Evolutionary conservation across 2,888 invertebrate species (phyloP).

Genomic region (Chaetogeoica ovagalla): DNA sequence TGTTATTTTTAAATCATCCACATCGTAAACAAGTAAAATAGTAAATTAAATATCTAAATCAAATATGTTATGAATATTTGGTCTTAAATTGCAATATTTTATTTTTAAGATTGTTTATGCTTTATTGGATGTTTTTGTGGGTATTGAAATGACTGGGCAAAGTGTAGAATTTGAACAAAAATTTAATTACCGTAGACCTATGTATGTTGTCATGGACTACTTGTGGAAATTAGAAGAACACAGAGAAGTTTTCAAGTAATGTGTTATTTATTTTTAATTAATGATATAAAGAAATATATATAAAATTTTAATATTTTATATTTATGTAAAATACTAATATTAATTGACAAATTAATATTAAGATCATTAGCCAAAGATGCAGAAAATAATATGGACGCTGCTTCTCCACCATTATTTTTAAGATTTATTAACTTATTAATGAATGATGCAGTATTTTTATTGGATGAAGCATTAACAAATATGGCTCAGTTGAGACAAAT

Average conservation of each 20-base stretch:
- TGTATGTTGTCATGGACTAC: slow-evolving; percentile 92
- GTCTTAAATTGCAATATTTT: not conserved
- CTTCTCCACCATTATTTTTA: slow-evolving; percentile 87
- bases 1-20: slow-evolving; percentile 74
- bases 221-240: slow-evolving; percentile 84
- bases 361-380: slow-evolving; percentile 78
- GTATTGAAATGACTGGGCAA: slow-evolving; percentile 96
- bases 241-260: slow-evolving; percentile 73
- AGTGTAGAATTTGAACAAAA: slow-evolving; percentile 95
- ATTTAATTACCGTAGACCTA: slow-evolving; percentile 92
- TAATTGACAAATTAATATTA: slow-evolving; percentile 55
- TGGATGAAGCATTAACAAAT: slow-evolving; percentile 88
- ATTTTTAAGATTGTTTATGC: slow-evolving; percentile 72
- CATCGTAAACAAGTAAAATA: slow-evolving; percentile 68
- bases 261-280: not conserved
- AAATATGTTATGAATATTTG: not conserved
- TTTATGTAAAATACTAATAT: not conserved
- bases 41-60: not conserved
- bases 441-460: slow-evolving; percentile 93
- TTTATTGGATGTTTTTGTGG: slow-evolving; percentile 89
- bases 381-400: slow-evolving; percentile 84
- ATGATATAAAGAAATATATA: too few species aligned
- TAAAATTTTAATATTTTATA: too few species aligned
- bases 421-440: slow-evolving; percentile 94
- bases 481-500: slow-evolving; percentile 86